These are phyloP conservation scores for Sula dactylatra DNA, from an alignment of 2,113 vertebrate genomes.

Conservation along the genomic window DNA sequence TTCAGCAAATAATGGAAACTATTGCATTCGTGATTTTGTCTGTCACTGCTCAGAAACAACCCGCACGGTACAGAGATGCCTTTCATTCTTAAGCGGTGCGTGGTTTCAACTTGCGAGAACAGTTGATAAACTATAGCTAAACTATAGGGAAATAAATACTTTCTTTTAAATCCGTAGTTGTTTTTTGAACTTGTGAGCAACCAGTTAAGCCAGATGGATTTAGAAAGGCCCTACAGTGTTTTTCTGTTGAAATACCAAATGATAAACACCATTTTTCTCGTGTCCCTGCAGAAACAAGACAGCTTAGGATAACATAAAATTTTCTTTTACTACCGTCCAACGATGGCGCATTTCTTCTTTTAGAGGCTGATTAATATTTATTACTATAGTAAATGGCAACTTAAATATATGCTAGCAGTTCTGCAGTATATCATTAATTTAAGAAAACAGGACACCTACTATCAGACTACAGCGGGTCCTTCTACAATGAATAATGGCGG, in stretches of 20 bases:
- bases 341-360: constrained; percentile 36
- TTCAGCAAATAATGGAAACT: neutral
- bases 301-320: neutral
- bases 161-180: neutral
- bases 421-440: neutral
- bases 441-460: neutral
- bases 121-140: neutral
- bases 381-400: neutral
- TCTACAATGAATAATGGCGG: neutral
- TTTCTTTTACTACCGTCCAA: constrained; percentile 33
- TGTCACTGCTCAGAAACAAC: neutral
- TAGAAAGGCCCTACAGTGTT: constrained; percentile 10
- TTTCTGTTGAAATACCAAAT: constrained; percentile 12
- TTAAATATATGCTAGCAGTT: constrained; percentile 11
- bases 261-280: constrained; percentile 23
- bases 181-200: neutral
- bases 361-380: constrained; percentile 28
- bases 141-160: constrained; percentile 1
- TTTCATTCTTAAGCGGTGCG: neutral
- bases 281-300: constrained; percentile 11
- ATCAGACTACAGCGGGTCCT: neutral
- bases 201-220: constrained; percentile 12
- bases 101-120: neutral
- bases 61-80: neutral
- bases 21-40: neutral